Percentiles rank a stretch among this genome's conserved stretches.
These are phyloP conservation scores for Typhlichthys subterraneus DNA, from an alignment of 2,797 vertebrate species.

Conservation along the genomic window DNA sequence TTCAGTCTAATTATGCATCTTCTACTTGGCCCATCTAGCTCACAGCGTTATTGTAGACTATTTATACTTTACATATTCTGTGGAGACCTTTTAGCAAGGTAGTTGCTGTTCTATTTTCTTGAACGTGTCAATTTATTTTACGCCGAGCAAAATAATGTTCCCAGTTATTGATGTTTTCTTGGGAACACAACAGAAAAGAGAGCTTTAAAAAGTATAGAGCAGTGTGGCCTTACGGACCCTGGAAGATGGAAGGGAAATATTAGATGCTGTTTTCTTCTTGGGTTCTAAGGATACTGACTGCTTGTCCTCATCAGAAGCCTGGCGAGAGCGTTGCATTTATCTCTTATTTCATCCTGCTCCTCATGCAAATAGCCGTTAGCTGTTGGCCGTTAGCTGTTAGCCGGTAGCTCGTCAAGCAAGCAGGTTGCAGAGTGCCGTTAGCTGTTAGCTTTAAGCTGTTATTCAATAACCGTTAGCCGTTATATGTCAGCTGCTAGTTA, in stretches of 20 bases:
- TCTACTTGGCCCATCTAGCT: conserved; percentile 22
- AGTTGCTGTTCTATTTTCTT: neutral
- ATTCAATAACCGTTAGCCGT: too few relatives aligned
- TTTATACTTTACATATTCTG: conserved; percentile 26
- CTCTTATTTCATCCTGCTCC: too few relatives aligned
- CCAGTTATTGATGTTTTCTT: conserved; percentile 1
- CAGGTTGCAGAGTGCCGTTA: too few relatives aligned
- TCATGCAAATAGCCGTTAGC: too few relatives aligned
- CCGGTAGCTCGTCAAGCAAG: too few relatives aligned
- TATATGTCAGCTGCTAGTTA: too few relatives aligned
- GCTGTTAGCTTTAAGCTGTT: too few relatives aligned
- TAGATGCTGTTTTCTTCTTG: conserved; percentile 26
- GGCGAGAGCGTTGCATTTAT: too few relatives aligned
- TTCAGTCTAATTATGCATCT: conserved; percentile 1
- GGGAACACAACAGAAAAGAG: neutral
- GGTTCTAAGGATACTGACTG: too few relatives aligned
- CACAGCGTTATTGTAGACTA: conserved; percentile 15
- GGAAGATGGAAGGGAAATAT: conserved; percentile 35
- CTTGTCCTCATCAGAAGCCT: too few relatives aligned
- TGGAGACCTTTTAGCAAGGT: neutral
- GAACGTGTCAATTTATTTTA: neutral
- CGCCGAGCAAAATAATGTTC: neutral
- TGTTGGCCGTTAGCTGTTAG: too few relatives aligned
- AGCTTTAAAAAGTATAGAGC: neutral
- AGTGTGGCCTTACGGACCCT: neutral